These are phyloP conservation scores for Alloscopus bannaensis DNA, from an alignment of 2,888 invertebrate genomes.

Conservation along the genomic window DNA sequence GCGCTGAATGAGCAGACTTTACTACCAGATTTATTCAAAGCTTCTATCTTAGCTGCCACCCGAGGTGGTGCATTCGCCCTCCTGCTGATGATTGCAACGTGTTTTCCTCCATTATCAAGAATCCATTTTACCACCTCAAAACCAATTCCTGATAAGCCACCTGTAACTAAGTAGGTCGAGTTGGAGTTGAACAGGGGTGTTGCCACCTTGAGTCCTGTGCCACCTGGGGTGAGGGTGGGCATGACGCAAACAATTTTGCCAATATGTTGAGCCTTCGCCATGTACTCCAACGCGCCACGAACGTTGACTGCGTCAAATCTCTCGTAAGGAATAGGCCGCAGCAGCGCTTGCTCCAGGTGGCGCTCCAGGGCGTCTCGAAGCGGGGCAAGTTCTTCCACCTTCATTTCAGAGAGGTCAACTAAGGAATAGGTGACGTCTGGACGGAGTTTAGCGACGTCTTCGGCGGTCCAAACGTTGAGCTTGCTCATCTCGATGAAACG, in stretches of 20 bases:
- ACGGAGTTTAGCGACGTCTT: conserved; percentile 50
- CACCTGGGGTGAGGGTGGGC: neutral
- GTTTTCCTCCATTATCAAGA: conserved; percentile 50
- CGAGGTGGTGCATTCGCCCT: too few species aligned
- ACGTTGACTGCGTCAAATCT: conserved; percentile 33
- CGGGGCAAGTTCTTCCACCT: neutral
- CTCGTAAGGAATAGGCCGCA: conserved; percentile 31
- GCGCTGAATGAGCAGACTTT: too few species aligned
- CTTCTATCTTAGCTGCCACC: too few species aligned
- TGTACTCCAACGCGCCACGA: conserved; percentile 34
- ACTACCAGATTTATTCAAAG: too few species aligned
- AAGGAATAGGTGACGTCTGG: conserved; percentile 58
- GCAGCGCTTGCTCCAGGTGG: neutral
- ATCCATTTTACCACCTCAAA: conserved; percentile 67
- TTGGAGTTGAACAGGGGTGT: conserved; percentile 2
- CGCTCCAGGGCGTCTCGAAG: neutral
- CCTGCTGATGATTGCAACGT: too few species aligned
- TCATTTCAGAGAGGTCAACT: conserved; percentile 18
- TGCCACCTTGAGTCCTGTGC: neutral
- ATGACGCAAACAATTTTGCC: conserved; percentile 46
- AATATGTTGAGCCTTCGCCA: conserved; percentile 45
- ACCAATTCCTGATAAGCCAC: conserved; percentile 56
- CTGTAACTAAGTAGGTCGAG: conserved; percentile 27
- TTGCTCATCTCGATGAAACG: conserved; percentile 67
- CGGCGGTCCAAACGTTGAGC: conserved; percentile 51